Evolutionary conservation across 2,113 vertebrate genomes (phyloP), one percentile per base, ranked within the genome.

Genomic region (Phoenicopterus ruber): DNA sequence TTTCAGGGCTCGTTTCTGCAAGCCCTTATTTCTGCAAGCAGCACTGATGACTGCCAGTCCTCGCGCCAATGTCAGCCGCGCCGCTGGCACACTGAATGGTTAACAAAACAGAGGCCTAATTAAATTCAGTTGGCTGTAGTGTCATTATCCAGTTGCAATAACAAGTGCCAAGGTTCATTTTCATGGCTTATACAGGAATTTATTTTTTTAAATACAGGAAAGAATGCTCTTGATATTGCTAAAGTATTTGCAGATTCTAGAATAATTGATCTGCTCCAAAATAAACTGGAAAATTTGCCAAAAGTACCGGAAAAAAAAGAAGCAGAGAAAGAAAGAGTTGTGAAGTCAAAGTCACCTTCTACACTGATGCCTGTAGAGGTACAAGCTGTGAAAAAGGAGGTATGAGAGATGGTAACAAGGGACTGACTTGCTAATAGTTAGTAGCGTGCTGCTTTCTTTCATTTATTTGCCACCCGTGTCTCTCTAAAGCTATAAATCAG

Each of bases 191-290:
- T 83, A n/a, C 9, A 63, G 50, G 34, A 79, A 17, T 31, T 65
- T 61, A 1, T 71, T 73, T 46, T 89, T 93, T 82, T 57, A 34
- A 93, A 86, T 62, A 49, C 84, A 99, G 99, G 98, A 61, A 98
- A 98, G 77, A 98, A 77, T 88, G 98, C 98, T 87, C 98, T 99
- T 63, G 98, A 99, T 59, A 78, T 99, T 69, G 99, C 99, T 66
- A 94, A 90, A 78, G 97, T 96, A 6, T 99, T 98, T 92, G 98
- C 97, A 88, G 98, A 99, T 89, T 89, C 96, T 31, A 95, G 96
- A 91, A 96, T 99, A 82, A 98, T 99, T 85, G 95, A 98, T 46
- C 83, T 99, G 93, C 96, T 99, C 32, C 96, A 98, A 97, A 97
- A 98, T 50, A 98, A 98, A 88, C 70, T 98, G 95, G 97, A 99